Conservation (phyloP, 2,113 vertebrate species). For the Pipra filicauda region DNA sequence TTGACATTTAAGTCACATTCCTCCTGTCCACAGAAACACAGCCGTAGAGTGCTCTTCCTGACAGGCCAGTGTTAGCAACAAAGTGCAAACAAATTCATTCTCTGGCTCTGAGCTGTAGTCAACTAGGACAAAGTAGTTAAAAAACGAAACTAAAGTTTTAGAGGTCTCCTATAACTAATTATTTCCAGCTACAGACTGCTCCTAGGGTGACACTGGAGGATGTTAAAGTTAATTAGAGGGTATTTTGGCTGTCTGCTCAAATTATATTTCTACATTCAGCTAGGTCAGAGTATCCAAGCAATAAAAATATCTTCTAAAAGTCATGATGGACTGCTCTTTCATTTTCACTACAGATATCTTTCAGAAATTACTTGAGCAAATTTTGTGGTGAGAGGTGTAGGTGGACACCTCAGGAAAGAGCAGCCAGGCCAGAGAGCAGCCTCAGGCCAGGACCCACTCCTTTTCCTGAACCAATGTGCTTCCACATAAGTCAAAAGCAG, state of each 20-base stretch:
- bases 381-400: not conserved
- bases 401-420: not conserved
- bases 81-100: not conserved
- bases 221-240: not conserved
- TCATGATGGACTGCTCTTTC: not conserved
- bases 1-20: not conserved
- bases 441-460: not conserved
- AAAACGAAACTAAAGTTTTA: not conserved
- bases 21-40: rapidly evolving
- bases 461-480: not conserved
- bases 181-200: not conserved
- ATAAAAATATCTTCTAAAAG: not conserved
- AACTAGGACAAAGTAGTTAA: not conserved
- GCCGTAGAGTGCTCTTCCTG: not conserved
- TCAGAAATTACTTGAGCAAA: not conserved
- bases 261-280: not conserved
- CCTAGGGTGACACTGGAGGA: not conserved
- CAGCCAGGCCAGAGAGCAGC: not conserved
- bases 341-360: not conserved
- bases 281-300: not conserved
- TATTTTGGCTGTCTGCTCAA: not conserved
- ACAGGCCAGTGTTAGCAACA: not conserved
- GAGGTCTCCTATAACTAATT: not conserved
- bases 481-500: not conserved
- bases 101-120: not conserved